A percentile compares a stretch with the other conserved stretches of the same genome.
phyloP scores from a whole-genome alignment of 92 coral and sea anemone species.

The Muricea muricata region DNA sequence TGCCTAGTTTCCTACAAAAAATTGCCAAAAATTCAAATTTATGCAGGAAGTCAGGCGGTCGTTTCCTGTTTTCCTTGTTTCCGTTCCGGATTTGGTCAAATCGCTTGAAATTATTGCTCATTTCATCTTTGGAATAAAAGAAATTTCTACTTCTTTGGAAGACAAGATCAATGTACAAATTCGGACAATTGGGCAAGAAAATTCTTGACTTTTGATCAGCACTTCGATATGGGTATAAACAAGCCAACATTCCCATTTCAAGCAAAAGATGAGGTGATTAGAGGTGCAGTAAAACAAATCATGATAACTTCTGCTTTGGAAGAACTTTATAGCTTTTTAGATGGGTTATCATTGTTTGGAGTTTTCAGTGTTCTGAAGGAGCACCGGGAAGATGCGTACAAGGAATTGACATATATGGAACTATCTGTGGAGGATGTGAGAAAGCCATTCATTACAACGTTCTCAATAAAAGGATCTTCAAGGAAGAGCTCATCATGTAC shows the following conservation, averaged over 20 bases:
- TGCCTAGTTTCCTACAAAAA: too few relatives aligned
- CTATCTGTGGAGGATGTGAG: constrained; percentile 40
- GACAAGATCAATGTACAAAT: constrained; percentile 19
- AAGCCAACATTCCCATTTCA: constrained; percentile 40
- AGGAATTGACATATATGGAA: constrained; percentile 25
- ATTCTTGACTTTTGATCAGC: constrained; percentile 25
- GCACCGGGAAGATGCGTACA: constrained; percentile 46
- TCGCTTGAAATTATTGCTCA: too few relatives aligned
- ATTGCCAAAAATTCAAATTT: too few relatives aligned
- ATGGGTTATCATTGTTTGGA: constrained; percentile 34
- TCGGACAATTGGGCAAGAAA: neutral
- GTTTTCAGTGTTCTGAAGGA: constrained; percentile 31
- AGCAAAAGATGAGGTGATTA: constrained; percentile 23
- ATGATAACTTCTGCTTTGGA: constrained; percentile 26
- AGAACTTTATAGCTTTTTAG: constrained; percentile 28
- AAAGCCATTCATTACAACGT: constrained; percentile 24
- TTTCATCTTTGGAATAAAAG: constrained; percentile 35
- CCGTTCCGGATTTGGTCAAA: too few relatives aligned
- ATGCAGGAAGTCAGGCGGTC: too few relatives aligned
- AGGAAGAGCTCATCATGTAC: constrained; percentile 48
- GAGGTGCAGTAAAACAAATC: constrained; percentile 22
- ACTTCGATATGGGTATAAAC: constrained; percentile 48
- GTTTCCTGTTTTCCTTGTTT: too few relatives aligned
- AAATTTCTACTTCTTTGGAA: constrained; percentile 29
- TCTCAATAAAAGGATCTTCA: constrained; percentile 42